These are phyloP conservation scores for Pipistrellus kuhlii DNA, from an alignment of 2,797 vertebrate species.

Conservation along the genomic window DNA sequence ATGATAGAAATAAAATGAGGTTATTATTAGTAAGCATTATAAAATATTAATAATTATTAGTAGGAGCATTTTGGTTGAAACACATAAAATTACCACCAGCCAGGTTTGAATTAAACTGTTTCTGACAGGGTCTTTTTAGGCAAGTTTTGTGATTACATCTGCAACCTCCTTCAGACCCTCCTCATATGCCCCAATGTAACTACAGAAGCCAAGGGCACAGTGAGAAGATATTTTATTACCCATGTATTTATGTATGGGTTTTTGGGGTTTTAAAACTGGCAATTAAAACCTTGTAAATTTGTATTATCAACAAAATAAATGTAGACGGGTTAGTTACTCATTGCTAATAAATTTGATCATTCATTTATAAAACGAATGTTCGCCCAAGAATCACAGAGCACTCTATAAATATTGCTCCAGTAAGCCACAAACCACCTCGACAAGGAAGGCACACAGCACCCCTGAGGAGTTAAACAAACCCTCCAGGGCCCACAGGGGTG, in stretches of 20 bases:
- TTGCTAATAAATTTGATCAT: conserved; percentile 86
- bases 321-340: conserved; percentile 82
- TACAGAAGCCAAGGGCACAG: conserved; percentile 80
- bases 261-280: conserved; percentile 82
- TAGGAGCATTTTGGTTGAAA: conserved; percentile 36
- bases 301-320: conserved; percentile 86
- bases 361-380: conserved; percentile 82
- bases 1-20: background rate
- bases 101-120: conserved; percentile 16
- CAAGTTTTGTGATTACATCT: conserved; percentile 48
- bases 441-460: conserved; percentile 80
- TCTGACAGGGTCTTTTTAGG: background rate
- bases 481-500: conserved; percentile 17
- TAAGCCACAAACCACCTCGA: conserved; percentile 81
- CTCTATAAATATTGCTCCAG: conserved; percentile 83
- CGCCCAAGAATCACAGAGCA: conserved; percentile 83
- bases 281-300: conserved; percentile 85
- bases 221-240: conserved; percentile 83
- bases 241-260: conserved; percentile 83
- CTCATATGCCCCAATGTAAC: conserved; percentile 60
- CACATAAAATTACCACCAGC: background rate
- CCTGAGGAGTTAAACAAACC: conserved; percentile 82
- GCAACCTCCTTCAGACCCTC: conserved; percentile 62
- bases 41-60: conserved; percentile 2
- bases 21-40: background rate